phyloP scores from a whole-genome alignment of 1,140 invertebrate genomes.

The Muscidifurax raptorellus region DNA sequence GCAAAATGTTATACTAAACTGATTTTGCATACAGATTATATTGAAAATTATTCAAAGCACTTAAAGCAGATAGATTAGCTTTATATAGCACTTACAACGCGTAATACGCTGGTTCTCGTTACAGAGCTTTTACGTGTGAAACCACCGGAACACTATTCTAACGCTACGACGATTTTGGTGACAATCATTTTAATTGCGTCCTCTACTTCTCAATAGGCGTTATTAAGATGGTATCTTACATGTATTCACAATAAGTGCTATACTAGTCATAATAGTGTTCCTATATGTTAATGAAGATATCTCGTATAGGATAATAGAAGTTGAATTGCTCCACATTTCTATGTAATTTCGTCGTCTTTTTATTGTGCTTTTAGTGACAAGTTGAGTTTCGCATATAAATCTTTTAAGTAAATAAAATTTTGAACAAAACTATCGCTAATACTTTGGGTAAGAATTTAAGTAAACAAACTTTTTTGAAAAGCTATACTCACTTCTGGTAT shows the following conservation, averaged over 20 bases:
- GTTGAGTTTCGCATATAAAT: too few species aligned
- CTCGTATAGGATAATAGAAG: not conserved
- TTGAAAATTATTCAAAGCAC: too few species aligned
- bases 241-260: not conserved
- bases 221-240: constrained; percentile 12
- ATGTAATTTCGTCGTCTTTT: not conserved
- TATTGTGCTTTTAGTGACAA: constrained; percentile 19
- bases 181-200: not conserved
- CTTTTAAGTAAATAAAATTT: too few species aligned
- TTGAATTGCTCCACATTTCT: constrained; percentile 10
- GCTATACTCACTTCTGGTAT: constrained; percentile 83
- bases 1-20: too few species aligned
- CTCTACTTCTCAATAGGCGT: constrained; percentile 25
- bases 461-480: constrained; percentile 1
- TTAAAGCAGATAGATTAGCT: too few species aligned
- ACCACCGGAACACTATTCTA: not conserved
- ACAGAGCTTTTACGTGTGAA: not conserved
- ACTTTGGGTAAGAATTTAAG: too few species aligned
- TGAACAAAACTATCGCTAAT: too few species aligned
- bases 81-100: too few species aligned
- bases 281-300: not conserved
- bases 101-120: too few species aligned
- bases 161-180: constrained; percentile 35
- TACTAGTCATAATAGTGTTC: not conserved
- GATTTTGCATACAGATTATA: too few species aligned